Evolutionary conservation across 2,113 vertebrate genomes (phyloP), one percentile per base, ranked within the genome.

Genomic region (Barbus barbus): DNA sequence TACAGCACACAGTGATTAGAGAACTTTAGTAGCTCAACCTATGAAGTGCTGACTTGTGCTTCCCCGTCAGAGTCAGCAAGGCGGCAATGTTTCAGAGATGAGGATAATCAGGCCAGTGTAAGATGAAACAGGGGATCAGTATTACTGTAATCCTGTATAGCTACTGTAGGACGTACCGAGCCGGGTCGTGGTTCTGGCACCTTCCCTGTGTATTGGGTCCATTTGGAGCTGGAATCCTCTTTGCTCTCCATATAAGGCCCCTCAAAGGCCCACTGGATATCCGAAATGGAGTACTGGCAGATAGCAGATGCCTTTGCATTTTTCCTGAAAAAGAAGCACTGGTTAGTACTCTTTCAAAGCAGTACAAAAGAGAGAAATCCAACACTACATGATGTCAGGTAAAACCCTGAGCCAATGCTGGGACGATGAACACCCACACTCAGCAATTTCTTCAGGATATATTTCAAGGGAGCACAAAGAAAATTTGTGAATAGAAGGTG

Each of bases 201-300:
- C 8, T 89, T 94, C 2, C 97, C 98, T 0, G 93, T 95, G 0
- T 97, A 97, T 86, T 95, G 95, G 63, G 93, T 94, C 97, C 97
- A 97, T 90, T 96, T 96, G 46, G 91, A 89, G 84, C 83, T 86
- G 0, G 95, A 92, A 74, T 97, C 95, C 72, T 86, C 87, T 91
- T 96, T 95, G 90, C 94, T 97, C 86, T 98, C 97, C 97, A 99
- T 98, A 91, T 96, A 99, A 60, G 96, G 94, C 28, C 98, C 98
- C 83, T 95, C 92, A 0, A 99, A 99, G 84, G 94, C 96, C 3
- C 81, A 92, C 90, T 97, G 96, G 84, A 99, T 84, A 0, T 95
- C 96, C 0, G 94, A 89, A 86, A 99, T 94, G 87, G 94, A 94
- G 78, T 97, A 99, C 86, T 95, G 96, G 92, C 98, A 99, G 88